phyloP scores from a whole-genome alignment of 2,888 invertebrate genomes.

The Mayetiola destructor region DNA sequence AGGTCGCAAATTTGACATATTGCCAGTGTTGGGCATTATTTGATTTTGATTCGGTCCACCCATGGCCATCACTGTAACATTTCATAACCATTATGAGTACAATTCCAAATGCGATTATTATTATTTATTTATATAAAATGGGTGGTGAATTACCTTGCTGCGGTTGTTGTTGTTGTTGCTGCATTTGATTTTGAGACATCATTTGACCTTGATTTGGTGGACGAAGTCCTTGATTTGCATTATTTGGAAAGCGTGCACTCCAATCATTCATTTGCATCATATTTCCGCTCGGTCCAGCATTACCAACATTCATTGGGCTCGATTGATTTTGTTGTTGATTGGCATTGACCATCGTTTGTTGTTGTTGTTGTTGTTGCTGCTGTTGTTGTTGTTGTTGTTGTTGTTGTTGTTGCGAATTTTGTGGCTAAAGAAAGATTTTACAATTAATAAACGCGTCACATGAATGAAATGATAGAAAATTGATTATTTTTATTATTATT shows the following conservation, averaged over 20 bases:
- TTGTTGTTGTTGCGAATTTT: slow-evolving; percentile 20
- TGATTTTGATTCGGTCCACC: slow-evolving; percentile 28
- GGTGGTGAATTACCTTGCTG: neutral
- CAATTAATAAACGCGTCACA: no score
- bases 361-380: slow-evolving; percentile 28
- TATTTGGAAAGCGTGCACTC: slow-evolving; percentile 38
- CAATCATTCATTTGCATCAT: slow-evolving; percentile 43
- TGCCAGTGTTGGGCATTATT: slow-evolving; percentile 17
- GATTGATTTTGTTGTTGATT: slow-evolving; percentile 29
- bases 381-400: slow-evolving; percentile 28
- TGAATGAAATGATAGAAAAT: no score
- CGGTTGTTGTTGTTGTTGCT: slow-evolving; percentile 27
- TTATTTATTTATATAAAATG: neutral
- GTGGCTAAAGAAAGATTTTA: no score
- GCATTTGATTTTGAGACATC: slow-evolving; percentile 31
- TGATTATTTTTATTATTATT: slow-evolving; percentile 22
- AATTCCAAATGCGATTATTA: neutral
- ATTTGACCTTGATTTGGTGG: slow-evolving; percentile 38
- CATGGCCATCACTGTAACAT: slow-evolving; percentile 34
- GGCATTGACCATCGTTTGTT: slow-evolving; percentile 31
- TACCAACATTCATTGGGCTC: slow-evolving; percentile 27
- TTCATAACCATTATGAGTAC: no score
- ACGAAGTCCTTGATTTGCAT: slow-evolving; percentile 32
- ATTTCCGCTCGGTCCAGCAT: slow-evolving; percentile 37
- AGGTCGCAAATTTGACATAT: slow-evolving; percentile 18